These are phyloP conservation scores for Serranus cabrilla DNA, from an alignment of 2,797 vertebrate species.

Conservation along the genomic window DNA sequence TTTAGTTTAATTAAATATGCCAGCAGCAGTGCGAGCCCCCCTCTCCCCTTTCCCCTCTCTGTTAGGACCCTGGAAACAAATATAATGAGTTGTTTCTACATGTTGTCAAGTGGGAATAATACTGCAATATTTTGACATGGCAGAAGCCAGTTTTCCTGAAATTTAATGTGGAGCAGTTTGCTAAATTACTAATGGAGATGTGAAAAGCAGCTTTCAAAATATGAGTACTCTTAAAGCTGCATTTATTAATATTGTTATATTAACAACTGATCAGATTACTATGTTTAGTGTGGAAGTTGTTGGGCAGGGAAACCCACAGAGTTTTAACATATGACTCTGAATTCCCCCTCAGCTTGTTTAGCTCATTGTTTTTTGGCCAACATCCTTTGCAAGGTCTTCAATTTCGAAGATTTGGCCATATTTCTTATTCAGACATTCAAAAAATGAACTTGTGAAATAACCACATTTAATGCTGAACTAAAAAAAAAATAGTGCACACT, in stretches of 20 bases:
- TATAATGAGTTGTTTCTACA: slow-evolving; percentile 51
- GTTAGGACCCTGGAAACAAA: slow-evolving; percentile 54
- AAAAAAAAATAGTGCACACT: too few relatives aligned
- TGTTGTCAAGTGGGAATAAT: slow-evolving; percentile 36
- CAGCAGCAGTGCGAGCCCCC: slow-evolving; percentile 22
- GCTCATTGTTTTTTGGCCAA: neutral
- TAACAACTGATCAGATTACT: neutral
- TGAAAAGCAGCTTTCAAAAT: neutral
- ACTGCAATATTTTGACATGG: slow-evolving; percentile 25
- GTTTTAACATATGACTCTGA: neutral
- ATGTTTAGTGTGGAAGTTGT: neutral
- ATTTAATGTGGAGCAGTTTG: neutral
- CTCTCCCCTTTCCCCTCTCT: slow-evolving; percentile 24
- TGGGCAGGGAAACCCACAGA: neutral
- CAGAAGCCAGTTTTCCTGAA: neutral
- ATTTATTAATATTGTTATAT: neutral
- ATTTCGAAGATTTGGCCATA: too few relatives aligned
- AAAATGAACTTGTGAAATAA: too few relatives aligned
- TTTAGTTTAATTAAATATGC: slow-evolving; percentile 62
- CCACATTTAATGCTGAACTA: too few relatives aligned
- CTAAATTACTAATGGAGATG: slow-evolving; percentile 1
- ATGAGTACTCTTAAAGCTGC: neutral
- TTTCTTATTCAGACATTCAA: too few relatives aligned
- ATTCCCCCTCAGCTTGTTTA: neutral
- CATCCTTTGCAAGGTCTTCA: neutral